Evolutionary conservation across 2,888 invertebrate genomes (phyloP), one percentile per base, ranked within the genome.

Genomic region (Tetragonula carbonaria): DNA sequence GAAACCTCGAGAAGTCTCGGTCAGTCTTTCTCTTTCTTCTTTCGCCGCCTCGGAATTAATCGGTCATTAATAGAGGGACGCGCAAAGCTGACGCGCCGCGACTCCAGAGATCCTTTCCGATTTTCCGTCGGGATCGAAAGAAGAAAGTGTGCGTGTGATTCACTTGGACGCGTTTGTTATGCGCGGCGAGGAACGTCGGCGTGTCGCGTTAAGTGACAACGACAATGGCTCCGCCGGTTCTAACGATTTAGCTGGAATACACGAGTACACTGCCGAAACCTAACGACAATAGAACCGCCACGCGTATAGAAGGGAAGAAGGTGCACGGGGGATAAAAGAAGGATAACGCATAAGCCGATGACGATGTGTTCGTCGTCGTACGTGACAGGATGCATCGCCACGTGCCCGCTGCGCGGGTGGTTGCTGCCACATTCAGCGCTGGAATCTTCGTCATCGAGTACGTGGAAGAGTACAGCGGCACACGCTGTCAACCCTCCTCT

Each of bases 371-470:
- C 80, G 80, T 74, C 79, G 83, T 73, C 38, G 74, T 91, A 92
- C 92, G 91, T 92, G 92, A 92, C 92, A 89, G 91, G 90, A 92
- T 90, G 91, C 86, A 59, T 72, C 62, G 91, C 91, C 92, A 91
- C 92, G 92, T 91, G 91, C 92, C 91, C 76, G 70, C 66, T 81
- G 78, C 45, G 80, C 81, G 85, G 85, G 81, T 85, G 87, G 84
- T 63, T 84, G 75, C 50, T 53, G 63, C 21, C 57, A 53, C 74
- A 72, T 38, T 45, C 85, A 79, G 51, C 71, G 84, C 62, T 85
- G 82, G 84, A 81, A 78, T 59, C 80, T 81, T 84, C 70, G 80
- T 75, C 85, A 66, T 74, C 84, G 80, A 11, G 18, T 76, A 74
- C 84, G 66, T 80, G 80, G 74, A 74, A 82, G 53, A 77, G 45